Evolutionary conservation across 53 echinoderm and acorn worm species (phyloP).

Genomic region (Henricia sp.): DNA sequence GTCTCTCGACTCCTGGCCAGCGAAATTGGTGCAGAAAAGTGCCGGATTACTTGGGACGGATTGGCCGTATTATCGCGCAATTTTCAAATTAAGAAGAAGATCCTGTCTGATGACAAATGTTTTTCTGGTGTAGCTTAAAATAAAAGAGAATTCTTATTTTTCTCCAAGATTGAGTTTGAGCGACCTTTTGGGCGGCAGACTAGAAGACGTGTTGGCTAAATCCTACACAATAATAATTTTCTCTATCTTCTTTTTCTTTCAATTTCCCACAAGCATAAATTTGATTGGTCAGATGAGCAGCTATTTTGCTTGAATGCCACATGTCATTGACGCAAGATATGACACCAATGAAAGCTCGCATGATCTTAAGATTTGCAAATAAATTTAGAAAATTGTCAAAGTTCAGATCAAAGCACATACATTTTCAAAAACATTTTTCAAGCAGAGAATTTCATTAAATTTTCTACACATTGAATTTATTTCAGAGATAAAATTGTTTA

Average conservation of each 20-base stretch:
- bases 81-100: slow-evolving; percentile 61
- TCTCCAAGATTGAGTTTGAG: not conserved
- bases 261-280: not conserved
- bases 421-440: no score
- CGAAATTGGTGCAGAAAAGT: slow-evolving; percentile 55
- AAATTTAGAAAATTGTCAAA: no score
- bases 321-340: not conserved
- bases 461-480: no score
- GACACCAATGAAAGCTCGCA: no score
- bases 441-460: no score
- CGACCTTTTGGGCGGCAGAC: slow-evolving; percentile 26
- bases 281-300: not conserved
- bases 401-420: no score
- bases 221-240: not conserved
- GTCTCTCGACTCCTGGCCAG: slow-evolving; percentile 50
- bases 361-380: no score
- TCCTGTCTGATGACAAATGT: slow-evolving; percentile 50
- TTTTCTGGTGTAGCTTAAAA: slow-evolving; percentile 17
- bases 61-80: slow-evolving; percentile 59
- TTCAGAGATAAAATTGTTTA: not conserved
- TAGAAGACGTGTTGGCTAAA: slow-evolving; percentile 1
- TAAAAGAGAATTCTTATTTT: not conserved
- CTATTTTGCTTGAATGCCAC: not conserved
- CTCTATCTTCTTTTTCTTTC: not conserved
- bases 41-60: slow-evolving; percentile 61